These are phyloP conservation scores for Diogma glabrata DNA, from an alignment of 2,888 invertebrate species.

Conservation along the genomic window DNA sequence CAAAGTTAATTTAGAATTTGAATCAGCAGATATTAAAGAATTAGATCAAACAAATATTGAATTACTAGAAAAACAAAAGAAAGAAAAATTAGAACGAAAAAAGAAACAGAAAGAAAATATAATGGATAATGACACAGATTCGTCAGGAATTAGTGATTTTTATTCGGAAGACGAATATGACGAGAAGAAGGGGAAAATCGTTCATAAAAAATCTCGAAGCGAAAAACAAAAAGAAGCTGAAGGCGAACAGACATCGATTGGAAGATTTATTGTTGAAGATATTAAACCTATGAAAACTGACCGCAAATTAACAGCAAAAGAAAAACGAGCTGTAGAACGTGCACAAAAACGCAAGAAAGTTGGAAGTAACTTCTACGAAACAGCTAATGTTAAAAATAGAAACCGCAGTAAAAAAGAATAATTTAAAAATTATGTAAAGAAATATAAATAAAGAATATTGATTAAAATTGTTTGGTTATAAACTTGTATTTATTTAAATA, in stretches of 20 bases:
- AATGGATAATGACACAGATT: slow-evolving; percentile 34
- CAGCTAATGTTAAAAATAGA: slow-evolving; percentile 77
- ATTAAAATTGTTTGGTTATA: too few species aligned
- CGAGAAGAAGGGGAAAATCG: slow-evolving; percentile 34
- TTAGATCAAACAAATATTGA: slow-evolving; percentile 42
- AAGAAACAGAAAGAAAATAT: slow-evolving; percentile 26
- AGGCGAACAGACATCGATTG: slow-evolving; percentile 43
- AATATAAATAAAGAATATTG: too few species aligned
- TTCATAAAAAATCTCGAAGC: slow-evolving; percentile 27
- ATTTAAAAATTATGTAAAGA: too few species aligned
- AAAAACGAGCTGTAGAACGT: slow-evolving; percentile 62
- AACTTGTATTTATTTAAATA: too few species aligned
- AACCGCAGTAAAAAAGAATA: slow-evolving; percentile 65
- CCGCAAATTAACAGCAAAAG: slow-evolving; percentile 53
- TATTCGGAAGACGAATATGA: slow-evolving; percentile 53
- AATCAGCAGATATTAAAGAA: slow-evolving; percentile 42
- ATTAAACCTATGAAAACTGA: slow-evolving; percentile 22
- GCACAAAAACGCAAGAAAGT: slow-evolving; percentile 66
- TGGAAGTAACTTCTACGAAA: slow-evolving; percentile 83
- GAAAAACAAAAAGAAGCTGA: slow-evolving; percentile 34
- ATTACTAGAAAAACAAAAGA: slow-evolving; percentile 41
- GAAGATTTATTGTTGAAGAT: slow-evolving; percentile 43
- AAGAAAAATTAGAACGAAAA: slow-evolving; percentile 29
- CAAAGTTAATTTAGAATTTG: slow-evolving; percentile 57
- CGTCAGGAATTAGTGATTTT: slow-evolving; percentile 52